These are phyloP conservation scores for Heliconius congener DNA, from an alignment of 1,140 invertebrate species.

Conservation along the genomic window DNA sequence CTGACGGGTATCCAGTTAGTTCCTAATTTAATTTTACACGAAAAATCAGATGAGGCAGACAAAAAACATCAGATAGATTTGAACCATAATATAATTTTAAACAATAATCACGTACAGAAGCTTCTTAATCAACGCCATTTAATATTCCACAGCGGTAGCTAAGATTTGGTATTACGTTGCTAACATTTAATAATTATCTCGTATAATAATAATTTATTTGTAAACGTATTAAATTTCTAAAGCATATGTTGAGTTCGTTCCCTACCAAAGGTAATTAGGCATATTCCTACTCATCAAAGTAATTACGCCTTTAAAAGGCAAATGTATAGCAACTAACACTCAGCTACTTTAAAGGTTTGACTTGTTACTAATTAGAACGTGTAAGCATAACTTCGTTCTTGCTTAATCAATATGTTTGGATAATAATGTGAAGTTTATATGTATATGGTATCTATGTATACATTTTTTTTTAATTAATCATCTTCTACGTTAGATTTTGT, in stretches of 20 bases:
- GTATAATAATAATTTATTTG: constrained; percentile 31
- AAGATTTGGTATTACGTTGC: constrained; percentile 26
- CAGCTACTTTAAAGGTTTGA: constrained; percentile 27
- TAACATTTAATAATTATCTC: constrained; percentile 28
- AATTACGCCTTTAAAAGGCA: constrained; percentile 30
- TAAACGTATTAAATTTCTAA: constrained; percentile 27
- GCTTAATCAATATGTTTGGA: not conserved
- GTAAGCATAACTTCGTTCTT: constrained; percentile 3
- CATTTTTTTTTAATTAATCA: too few relatives aligned
- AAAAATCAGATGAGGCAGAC: too few relatives aligned
- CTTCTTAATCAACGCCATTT: not conserved
- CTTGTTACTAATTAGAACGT: constrained; percentile 25
- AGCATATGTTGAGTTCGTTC: constrained; percentile 29
- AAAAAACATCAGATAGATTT: too few relatives aligned
- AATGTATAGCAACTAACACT: constrained; percentile 30
- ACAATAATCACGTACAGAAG: too few relatives aligned
- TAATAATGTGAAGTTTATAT: not conserved
- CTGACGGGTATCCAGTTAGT: too few relatives aligned
- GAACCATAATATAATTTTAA: too few relatives aligned
- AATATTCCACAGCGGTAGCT: constrained; percentile 10
- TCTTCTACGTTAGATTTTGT: too few relatives aligned
- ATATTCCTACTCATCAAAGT: constrained; percentile 30
- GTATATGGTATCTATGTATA: too few relatives aligned
- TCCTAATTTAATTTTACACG: too few relatives aligned
- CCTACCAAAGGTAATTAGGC: constrained; percentile 26